Evolutionary conservation across 2,113 vertebrate species (phyloP).

Genomic region (Stegostoma tigrinum): DNA sequence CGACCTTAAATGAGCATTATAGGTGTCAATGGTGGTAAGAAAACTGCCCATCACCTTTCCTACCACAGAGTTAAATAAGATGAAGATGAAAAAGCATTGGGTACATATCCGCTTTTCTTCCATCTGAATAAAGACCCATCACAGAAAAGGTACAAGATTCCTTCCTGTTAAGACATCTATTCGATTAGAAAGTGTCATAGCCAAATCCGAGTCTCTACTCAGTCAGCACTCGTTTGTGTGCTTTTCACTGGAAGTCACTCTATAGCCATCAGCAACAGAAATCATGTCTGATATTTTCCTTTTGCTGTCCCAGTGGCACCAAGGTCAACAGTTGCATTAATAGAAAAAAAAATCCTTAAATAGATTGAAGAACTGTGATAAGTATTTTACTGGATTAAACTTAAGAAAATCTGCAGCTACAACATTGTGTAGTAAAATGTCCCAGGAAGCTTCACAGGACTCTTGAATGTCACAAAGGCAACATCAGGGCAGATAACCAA

Average conservation of each 20-base stretch:
- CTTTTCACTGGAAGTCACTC: background rate
- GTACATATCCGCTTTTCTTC: no score
- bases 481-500: background rate
- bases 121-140: no score
- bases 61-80: no score
- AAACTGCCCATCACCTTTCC: no score
- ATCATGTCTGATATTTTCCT: background rate
- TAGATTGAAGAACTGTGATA: background rate
- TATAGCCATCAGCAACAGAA: background rate
- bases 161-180: background rate
- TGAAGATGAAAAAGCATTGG: no score
- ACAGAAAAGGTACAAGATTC: background rate
- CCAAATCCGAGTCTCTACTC: background rate
- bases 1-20: no score
- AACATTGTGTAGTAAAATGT: background rate
- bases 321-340: background rate
- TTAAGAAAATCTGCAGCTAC: background rate
- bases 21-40: no score
- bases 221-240: background rate
- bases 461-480: background rate
- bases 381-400: background rate
- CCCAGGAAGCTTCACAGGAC: background rate
- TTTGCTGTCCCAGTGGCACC: background rate
- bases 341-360: background rate
- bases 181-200: background rate